Evolutionary conservation across 1,140 invertebrate genomes (phyloP).

Genomic region (Drosophila varians): DNA sequence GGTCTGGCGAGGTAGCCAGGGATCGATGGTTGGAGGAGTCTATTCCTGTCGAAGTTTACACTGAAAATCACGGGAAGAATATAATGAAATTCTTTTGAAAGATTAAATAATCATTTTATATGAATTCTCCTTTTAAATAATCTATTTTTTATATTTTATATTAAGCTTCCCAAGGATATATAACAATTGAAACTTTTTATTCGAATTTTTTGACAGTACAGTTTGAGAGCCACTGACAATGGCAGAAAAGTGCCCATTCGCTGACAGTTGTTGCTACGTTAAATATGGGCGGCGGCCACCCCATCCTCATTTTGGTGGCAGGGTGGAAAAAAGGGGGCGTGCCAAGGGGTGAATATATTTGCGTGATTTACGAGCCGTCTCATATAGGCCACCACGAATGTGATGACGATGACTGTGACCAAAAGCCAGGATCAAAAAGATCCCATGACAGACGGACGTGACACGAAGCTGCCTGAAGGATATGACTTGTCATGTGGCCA

Average conservation of each 20-base stretch:
- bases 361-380: constrained; percentile 78
- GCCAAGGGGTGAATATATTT: constrained; percentile 75
- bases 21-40: constrained; percentile 3
- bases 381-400: constrained; percentile 49
- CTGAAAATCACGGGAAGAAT: background rate
- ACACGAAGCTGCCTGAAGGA: constrained; percentile 10
- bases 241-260: constrained; percentile 34
- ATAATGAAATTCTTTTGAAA: background rate
- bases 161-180: no score
- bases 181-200: background rate
- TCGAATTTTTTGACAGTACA: constrained; percentile 1
- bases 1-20: background rate
- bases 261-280: constrained; percentile 46
- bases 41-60: constrained; percentile 5
- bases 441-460: constrained; percentile 10
- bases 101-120: no score
- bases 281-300: constrained; percentile 31
- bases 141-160: background rate
- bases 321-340: constrained; percentile 18
- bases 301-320: background rate
- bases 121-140: no score
- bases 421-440: constrained; percentile 16
- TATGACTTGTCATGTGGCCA: constrained; percentile 1
- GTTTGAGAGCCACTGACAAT: constrained; percentile 54
- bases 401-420: constrained; percentile 23